These are phyloP conservation scores for Reticulitermes lucifugus DNA, from an alignment of 2,888 invertebrate genomes.

Conservation along the genomic window DNA sequence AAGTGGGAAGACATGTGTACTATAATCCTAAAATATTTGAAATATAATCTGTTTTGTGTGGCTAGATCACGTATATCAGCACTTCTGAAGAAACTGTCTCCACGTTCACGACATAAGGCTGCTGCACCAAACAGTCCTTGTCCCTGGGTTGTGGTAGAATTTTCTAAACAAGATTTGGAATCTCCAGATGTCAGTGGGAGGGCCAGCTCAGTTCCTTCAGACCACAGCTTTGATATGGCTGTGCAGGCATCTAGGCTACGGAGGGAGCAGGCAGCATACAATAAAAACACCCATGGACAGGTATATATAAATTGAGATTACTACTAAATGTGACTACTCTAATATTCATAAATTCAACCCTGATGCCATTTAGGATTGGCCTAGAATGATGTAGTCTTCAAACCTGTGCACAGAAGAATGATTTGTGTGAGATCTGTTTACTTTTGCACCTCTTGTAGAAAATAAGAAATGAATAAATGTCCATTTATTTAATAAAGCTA, in stretches of 20 bases:
- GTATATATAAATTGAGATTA: background rate
- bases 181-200: conserved; percentile 4
- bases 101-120: conserved; percentile 46
- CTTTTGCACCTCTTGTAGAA: too few relatives aligned
- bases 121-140: conserved; percentile 21
- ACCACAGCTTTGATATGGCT: conserved; percentile 42
- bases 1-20: too few relatives aligned
- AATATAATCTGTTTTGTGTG: background rate
- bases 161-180: conserved; percentile 37
- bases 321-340: too few relatives aligned
- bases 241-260: conserved; percentile 35
- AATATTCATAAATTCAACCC: too few relatives aligned
- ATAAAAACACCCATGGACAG: background rate
- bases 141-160: conserved; percentile 50
- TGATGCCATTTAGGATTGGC: too few relatives aligned
- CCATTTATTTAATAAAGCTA: too few relatives aligned
- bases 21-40: background rate
- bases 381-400: too few relatives aligned
- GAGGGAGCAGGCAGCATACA: conserved; percentile 22
- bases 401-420: too few relatives aligned
- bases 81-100: conserved; percentile 52
- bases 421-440: too few relatives aligned
- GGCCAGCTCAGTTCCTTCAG: conserved; percentile 37
- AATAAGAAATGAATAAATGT: too few relatives aligned
- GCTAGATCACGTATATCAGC: conserved; percentile 47